Evolutionary conservation across 2,797 vertebrate species (phyloP).

Genomic region (Argentina silus): DNA sequence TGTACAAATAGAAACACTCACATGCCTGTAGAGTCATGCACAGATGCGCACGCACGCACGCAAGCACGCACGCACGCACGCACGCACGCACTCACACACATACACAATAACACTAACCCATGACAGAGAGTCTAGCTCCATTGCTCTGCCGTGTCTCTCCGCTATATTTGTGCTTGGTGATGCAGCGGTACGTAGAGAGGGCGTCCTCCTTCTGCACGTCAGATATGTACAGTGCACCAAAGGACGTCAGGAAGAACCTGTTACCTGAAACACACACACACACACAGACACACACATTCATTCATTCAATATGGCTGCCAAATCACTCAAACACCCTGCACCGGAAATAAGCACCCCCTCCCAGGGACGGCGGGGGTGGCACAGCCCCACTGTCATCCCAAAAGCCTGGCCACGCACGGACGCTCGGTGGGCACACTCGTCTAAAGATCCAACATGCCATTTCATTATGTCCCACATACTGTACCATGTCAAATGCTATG

Average conservation of each 20-base stretch:
- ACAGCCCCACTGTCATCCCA: background rate
- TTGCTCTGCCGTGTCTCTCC: constrained; percentile 98
- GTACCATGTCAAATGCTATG: background rate
- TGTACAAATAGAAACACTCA: too few species aligned
- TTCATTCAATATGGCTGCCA: background rate
- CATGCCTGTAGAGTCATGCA: too few species aligned
- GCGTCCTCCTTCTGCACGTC: constrained; percentile 99
- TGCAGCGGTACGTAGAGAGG: constrained; percentile 98
- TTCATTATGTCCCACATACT: background rate
- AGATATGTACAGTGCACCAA: constrained; percentile 95
- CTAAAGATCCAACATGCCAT: background rate
- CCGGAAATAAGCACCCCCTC: background rate
- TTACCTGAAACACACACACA: constrained; percentile 78
- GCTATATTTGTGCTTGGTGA: constrained; percentile 98
- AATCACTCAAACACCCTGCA: background rate
- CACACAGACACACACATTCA: background rate
- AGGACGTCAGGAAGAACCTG: constrained; percentile 95
- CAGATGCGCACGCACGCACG: too few species aligned
- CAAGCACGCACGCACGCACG: too few species aligned
- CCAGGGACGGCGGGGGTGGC: background rate
- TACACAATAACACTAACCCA: constrained; percentile 72
- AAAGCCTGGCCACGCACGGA: background rate
- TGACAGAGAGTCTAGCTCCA: constrained; percentile 94
- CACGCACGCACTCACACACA: too few species aligned
- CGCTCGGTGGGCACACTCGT: background rate